Evolutionary conservation across 2,113 vertebrate genomes (phyloP).

Genomic region (Ageneiosus marmoratus): DNA sequence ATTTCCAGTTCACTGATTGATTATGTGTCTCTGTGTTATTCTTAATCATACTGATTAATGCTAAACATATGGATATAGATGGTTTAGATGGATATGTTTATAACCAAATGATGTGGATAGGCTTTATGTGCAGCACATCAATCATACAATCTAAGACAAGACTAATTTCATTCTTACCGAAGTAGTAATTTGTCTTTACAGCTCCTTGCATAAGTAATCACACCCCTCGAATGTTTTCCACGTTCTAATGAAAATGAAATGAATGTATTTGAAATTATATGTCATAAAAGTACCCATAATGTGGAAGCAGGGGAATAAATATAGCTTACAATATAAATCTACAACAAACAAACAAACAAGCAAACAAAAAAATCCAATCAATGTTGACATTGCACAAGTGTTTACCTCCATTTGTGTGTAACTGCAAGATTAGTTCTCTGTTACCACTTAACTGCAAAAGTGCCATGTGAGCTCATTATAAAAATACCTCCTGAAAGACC

Average conservation of each 20-base stretch:
- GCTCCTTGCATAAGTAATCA: neutral
- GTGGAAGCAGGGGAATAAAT: neutral
- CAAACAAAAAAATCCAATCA: neutral
- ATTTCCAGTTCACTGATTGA: neutral
- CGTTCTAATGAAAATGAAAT: neutral
- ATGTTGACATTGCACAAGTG: neutral
- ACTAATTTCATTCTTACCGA: constrained; percentile 30
- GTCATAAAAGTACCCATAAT: neutral
- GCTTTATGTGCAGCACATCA: constrained; percentile 20
- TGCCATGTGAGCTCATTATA: neutral
- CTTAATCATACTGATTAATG: constrained; percentile 17
- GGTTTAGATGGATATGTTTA: constrained; percentile 7
- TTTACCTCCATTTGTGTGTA: neutral
- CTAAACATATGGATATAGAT: neutral
- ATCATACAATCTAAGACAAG: constrained; percentile 19
- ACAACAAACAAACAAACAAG: neutral
- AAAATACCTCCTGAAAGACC: neutral
- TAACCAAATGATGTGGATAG: constrained; percentile 1
- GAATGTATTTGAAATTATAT: neutral
- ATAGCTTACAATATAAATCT: constrained; percentile 1
- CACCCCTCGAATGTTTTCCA: neutral
- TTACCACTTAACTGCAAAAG: neutral
- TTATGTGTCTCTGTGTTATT: constrained; percentile 10
- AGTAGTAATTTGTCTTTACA: constrained; percentile 35
- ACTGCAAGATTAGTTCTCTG: neutral